Evolutionary conservation across 1,140 invertebrate genomes (phyloP).

Genomic region (Hestina assimilis): DNA sequence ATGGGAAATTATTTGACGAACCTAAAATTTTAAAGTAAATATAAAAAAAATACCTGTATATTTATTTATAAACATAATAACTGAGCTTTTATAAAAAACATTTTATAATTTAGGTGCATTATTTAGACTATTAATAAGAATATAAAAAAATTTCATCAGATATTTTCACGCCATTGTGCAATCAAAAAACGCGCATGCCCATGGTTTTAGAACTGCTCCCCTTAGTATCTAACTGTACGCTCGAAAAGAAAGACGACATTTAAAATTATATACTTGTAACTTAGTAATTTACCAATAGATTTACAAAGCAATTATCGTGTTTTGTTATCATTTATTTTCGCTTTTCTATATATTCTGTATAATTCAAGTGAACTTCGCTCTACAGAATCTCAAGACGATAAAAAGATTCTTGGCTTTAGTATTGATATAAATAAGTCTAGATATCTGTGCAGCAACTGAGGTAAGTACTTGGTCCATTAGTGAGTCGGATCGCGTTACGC

Average conservation of each 20-base stretch:
- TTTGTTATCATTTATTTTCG: no score
- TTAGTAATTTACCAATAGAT: background rate
- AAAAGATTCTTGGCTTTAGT: no score
- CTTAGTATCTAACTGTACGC: background rate
- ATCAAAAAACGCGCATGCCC: background rate
- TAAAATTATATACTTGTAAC: background rate
- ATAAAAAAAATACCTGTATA: background rate
- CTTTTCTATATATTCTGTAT: no score
- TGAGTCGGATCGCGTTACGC: conserved; percentile 52
- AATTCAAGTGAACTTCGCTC: no score
- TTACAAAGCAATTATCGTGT: no score
- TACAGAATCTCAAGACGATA: no score
- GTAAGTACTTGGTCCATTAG: conserved; percentile 52
- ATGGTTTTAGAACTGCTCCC: background rate
- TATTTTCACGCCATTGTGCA: background rate
- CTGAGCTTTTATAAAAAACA: no score
- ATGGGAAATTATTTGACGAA: background rate
- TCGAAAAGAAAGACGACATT: background rate
- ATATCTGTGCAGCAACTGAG: conserved; percentile 23
- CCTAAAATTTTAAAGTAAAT: no score
- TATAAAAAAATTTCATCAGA: background rate
- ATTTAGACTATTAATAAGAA: background rate
- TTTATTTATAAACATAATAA: no score
- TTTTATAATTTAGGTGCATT: no score
- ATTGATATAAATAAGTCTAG: conserved; percentile 12